Evolutionary conservation across 2,113 vertebrate genomes (phyloP), one percentile per base, ranked within the genome.

Genomic region (Corythoichthys intestinalis): DNA sequence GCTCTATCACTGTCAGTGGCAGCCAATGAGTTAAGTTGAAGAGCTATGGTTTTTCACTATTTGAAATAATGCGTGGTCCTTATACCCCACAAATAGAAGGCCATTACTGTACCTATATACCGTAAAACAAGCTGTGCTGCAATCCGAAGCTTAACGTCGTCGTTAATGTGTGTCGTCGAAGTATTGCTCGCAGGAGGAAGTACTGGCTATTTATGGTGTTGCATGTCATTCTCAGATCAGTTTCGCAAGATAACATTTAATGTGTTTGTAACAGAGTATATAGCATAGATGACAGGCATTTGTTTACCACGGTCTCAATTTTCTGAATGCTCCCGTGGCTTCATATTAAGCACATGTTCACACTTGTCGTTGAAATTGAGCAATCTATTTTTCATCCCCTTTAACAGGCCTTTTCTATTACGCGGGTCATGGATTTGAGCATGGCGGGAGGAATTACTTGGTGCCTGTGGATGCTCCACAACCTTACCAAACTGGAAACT

Each of bases 341-440:
- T 52, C 7, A 0, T 48, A 35, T 66, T 28, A 48, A 60, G 3
- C 53, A 34, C 9, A 14, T 37, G 34, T 58, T 58, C 34, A 58
- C n/a, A 53, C 53, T 52, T 52, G 6, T 9, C 34, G 34, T 34
- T 58, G 56, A 14, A 37, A 58, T 58, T 58, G 56, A 35, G 54
- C 34, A 63, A 74, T 70, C 2, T 70, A 5, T n/a, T 13, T 67
- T 70, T 46, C 13, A n/a, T 67, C 17, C 68, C 34, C 65, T 6
- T 63, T 53, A 0, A 11, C 79, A 96, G 94, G 91, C n/a, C 37
- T 95, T 28, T 96, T 95, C 85, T 96, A 96, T 87, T 96, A 95
- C 0, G 94, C 94, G 0, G 94, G 94, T 4, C 94, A 96, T 0
- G 94, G 94, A 0, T 96, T 94, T 0, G 94, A 96, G 64, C 87